Conservation (phyloP, 2,113 vertebrate species). For the Tachysurus vachellii region DNA sequence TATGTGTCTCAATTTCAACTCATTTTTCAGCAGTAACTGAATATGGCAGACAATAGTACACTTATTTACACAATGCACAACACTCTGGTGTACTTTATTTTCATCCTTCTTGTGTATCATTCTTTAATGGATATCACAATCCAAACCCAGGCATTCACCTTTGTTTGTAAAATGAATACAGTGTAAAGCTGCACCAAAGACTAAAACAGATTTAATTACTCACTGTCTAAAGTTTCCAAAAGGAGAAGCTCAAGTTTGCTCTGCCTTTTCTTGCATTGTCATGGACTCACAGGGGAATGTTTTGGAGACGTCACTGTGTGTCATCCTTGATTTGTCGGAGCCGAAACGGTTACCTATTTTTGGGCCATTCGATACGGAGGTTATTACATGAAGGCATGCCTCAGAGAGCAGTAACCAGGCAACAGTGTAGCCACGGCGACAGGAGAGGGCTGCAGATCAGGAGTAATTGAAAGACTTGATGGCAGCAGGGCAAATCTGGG, state of each 20-base stretch:
- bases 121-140: not conserved
- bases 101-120: not conserved
- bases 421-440: slow-evolving; percentile 65
- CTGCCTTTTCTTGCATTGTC: slow-evolving; percentile 37
- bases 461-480: slow-evolving; percentile 55
- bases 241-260: slow-evolving; percentile 1
- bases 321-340: slow-evolving; percentile 52
- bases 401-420: slow-evolving; percentile 64
- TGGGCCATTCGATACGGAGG: slow-evolving; percentile 58
- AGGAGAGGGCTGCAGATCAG: slow-evolving; percentile 52
- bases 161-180: not conserved
- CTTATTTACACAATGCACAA: slow-evolving; percentile 1
- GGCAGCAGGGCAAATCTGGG: slow-evolving; percentile 35
- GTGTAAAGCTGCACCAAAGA: not conserved
- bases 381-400: slow-evolving; percentile 61
- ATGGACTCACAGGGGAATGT: slow-evolving; percentile 34
- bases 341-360: slow-evolving; percentile 53
- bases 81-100: not conserved
- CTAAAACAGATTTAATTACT: not conserved
- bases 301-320: slow-evolving; percentile 40
- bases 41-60: not conserved
- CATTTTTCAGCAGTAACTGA: not conserved
- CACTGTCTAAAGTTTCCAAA: not conserved
- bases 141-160: not conserved
- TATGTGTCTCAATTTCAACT: slow-evolving; percentile 12